Evolutionary conservation across 2,888 invertebrate genomes (phyloP), one percentile per base, ranked within the genome.

Genomic region (Drosophila monieri): DNA sequence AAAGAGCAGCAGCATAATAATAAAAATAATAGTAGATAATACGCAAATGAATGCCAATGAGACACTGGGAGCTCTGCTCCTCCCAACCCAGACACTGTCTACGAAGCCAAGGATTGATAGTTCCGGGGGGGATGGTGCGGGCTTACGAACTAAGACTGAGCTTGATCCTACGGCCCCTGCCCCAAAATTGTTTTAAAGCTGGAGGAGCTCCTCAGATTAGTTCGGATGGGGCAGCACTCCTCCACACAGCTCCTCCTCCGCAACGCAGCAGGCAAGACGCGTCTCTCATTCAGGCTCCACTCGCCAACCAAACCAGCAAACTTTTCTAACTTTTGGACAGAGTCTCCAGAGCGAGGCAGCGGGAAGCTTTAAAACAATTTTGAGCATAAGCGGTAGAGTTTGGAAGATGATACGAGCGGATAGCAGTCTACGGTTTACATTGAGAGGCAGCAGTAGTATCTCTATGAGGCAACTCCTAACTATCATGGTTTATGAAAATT

Each of bases 221-320:
- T 80, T 60, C 58, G 57, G 64, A 51, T 48, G 4, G 21, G 21
- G 21, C 0, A 5, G 21, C 21, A 23, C 18, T 18, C 18, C 18
- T 18, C 18, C 18, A 2, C 2, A 2, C 27, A 2, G 2, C 27
- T 27, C 27, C 27, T 27, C 27, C 27, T 9, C 8, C 8, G 41
- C 41, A 27, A 60, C 78, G 65, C 78, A 77, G 56, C 65, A 37
- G 65, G 72, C 72, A 73, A 60, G 47, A 66, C 72, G 72, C 71
- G 8, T 59, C 43, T n/a, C n/a, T n/a, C n/a, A n/a, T n/a, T n/a
- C n/a, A n/a, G n/a, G n/a, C n/a, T n/a, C n/a, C n/a, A n/a, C n/a
- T n/a, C n/a, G n/a, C 57, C 73, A 71, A 85, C 86, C 89, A 89
- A 89, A 89, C 89, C 89, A 89, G 77, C 72, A 78, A 88, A 85